These are phyloP conservation scores for Pseudorasbora parva DNA, from an alignment of 2,113 vertebrate species.

Conservation along the genomic window DNA sequence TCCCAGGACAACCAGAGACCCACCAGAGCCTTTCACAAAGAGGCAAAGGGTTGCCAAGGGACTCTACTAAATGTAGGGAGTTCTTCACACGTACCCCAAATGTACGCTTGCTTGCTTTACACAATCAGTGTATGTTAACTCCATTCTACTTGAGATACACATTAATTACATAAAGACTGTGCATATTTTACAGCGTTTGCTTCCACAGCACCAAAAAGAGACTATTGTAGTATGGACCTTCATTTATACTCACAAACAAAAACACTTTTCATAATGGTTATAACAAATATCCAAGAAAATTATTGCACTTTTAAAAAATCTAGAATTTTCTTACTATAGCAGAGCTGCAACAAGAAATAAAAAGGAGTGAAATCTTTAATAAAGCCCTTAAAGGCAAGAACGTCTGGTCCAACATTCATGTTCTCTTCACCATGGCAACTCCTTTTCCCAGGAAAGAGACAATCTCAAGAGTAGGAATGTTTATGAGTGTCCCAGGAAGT, in stretches of 20 bases:
- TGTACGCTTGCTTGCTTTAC: conserved; percentile 32
- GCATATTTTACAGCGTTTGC: not conserved
- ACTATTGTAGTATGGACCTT: too few relatives aligned
- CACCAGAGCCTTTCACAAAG: conserved; percentile 64
- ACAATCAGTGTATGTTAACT: conserved; percentile 42
- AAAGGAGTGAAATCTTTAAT: conserved; percentile 44
- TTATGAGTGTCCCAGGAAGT: conserved; percentile 52
- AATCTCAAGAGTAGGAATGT: conserved; percentile 50
- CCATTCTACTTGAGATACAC: not conserved
- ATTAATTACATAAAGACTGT: not conserved
- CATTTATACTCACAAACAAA: not conserved
- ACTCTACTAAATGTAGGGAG: conserved; percentile 53
- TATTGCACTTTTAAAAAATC: not conserved
- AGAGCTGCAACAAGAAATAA: not conserved
- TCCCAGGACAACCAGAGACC: conserved; percentile 51
- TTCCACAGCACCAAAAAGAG: not conserved
- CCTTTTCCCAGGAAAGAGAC: conserved; percentile 69
- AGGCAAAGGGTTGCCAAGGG: conserved; percentile 63
- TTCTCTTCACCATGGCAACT: conserved; percentile 70
- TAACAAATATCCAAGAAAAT: not conserved
- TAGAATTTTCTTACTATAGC: not conserved
- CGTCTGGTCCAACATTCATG: conserved; percentile 67
- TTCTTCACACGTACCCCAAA: conserved; percentile 16
- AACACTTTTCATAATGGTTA: not conserved
- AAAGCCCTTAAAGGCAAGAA: conserved; percentile 55